A percentile compares a stretch with the other conserved stretches of the same genome.
phyloP scores from a whole-genome alignment of 2,888 invertebrate species.

The Acholoe squamosa region DNA sequence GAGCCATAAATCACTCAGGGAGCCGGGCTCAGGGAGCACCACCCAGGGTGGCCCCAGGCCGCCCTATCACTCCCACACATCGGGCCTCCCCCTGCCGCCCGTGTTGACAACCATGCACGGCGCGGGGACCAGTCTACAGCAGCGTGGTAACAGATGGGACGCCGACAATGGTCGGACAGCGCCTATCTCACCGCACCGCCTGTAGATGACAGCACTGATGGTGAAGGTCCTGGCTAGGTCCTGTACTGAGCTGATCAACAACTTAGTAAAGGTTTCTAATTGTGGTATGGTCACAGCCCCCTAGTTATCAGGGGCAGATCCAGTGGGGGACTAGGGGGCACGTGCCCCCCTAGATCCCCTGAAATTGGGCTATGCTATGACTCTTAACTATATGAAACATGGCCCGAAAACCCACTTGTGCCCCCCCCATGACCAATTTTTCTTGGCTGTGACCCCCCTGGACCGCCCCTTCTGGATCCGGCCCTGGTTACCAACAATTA shows the following conservation, averaged over 20 bases:
- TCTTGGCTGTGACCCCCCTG: too few relatives aligned
- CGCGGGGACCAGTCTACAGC: neutral
- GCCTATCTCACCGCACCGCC: neutral
- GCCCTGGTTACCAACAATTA: too few relatives aligned
- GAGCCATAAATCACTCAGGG: constrained; percentile 16
- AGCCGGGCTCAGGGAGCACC: neutral
- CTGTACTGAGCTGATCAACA: neutral
- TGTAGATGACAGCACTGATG: constrained; percentile 39
- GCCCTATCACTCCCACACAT: neutral
- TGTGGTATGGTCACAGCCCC: too few relatives aligned
- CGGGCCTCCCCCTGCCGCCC: neutral
- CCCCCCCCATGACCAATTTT: too few relatives aligned
- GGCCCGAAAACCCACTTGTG: too few relatives aligned
- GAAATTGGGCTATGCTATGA: too few relatives aligned
- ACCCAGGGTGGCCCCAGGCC: neutral
- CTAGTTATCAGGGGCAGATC: too few relatives aligned
- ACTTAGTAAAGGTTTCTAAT: too few relatives aligned
- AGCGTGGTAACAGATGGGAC: constrained; percentile 15
- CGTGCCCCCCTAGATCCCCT: too few relatives aligned
- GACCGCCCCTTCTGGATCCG: too few relatives aligned
- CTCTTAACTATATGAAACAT: too few relatives aligned
- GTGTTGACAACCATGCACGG: constrained; percentile 24
- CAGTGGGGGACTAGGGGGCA: too few relatives aligned
- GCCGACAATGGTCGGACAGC: neutral
- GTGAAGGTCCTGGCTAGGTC: neutral